Evolutionary conservation across 2,113 vertebrate species (phyloP), one percentile per base, ranked within the genome.

Genomic region (Bubo bubo): DNA sequence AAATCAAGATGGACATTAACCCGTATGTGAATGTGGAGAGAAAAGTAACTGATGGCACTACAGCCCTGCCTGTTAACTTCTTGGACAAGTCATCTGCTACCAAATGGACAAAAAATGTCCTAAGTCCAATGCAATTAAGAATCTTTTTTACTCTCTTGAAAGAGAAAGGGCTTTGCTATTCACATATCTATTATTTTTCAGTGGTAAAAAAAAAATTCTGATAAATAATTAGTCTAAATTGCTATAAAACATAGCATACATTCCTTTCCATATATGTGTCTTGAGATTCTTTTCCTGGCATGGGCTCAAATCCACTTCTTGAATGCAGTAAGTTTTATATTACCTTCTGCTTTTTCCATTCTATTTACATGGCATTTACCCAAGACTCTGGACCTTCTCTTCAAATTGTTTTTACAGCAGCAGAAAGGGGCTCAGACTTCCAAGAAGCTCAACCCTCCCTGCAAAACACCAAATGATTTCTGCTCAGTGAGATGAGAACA

Each of bases 1-100:
- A 92, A 95, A 95, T 88, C 77, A 85, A 89, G 93, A 39, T 89
- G 74, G 91, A 87, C 91, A 77, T 87, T 88, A 93, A 93, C 95
- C 93, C 75, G 88, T 95, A 91, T 8, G 28, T 76, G 74, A 82
- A 86, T 85, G 79, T 82, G 94, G 74, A 55, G 53, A 66, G 77
- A 76, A 91, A 87, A 95, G 94, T 56, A 94, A 92, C 86, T 49
- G 72, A 68, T 84, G 56, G 47, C 68, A 73, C 62, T 88, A 79
- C 34, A 75, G 66, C 37, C 66, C 50, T 93, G 76, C 15, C 60
- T 87, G 30, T 79, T 84, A 72, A 32, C 30, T 28, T 74, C 73
- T 52, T 59, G 45, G 52, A 63, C 71, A 53, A 86, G 72, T 37
- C 66, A 60, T 76, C 75, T 86, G 34, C 60, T 71, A 80, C 59